Evolutionary conservation across 2,888 invertebrate genomes (phyloP).

Genomic region (Ochropacha duplaris): DNA sequence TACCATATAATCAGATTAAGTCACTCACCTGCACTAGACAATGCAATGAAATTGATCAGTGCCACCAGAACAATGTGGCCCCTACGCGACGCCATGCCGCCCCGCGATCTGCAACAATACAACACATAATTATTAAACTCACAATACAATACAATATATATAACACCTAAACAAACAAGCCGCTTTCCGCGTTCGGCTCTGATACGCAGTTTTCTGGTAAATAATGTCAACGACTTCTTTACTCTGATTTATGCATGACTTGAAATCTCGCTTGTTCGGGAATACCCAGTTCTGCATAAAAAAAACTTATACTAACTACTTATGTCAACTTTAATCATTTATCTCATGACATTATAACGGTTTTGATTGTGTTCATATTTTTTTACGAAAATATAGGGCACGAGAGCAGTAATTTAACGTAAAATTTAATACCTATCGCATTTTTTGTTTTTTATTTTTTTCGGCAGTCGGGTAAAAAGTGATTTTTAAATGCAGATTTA

Average conservation of each 20-base stretch:
- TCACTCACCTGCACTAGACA: conserved; percentile 54
- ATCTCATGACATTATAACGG: too few species aligned
- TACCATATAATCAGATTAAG: neutral
- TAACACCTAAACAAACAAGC: neutral
- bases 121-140: conserved; percentile 7
- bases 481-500: too few species aligned
- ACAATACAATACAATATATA: neutral
- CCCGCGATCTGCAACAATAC: conserved; percentile 50
- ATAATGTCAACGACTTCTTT: neutral
- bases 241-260: neutral
- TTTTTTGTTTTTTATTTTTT: too few species aligned
- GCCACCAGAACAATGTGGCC: conserved; percentile 36
- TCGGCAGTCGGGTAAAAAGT: too few species aligned
- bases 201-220: neutral
- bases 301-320: neutral
- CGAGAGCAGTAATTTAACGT: too few species aligned
- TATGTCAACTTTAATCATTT: neutral
- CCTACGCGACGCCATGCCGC: conserved; percentile 56
- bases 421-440: too few species aligned
- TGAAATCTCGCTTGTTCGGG: neutral
- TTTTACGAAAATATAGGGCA: too few species aligned
- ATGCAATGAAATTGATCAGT: conserved; percentile 33
- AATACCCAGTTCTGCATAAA: neutral
- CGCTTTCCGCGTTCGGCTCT: conserved; percentile 1
- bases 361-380: too few species aligned